Evolutionary conservation across 2,888 invertebrate species (phyloP).

Genomic region (Leptogaster cylindrica): DNA sequence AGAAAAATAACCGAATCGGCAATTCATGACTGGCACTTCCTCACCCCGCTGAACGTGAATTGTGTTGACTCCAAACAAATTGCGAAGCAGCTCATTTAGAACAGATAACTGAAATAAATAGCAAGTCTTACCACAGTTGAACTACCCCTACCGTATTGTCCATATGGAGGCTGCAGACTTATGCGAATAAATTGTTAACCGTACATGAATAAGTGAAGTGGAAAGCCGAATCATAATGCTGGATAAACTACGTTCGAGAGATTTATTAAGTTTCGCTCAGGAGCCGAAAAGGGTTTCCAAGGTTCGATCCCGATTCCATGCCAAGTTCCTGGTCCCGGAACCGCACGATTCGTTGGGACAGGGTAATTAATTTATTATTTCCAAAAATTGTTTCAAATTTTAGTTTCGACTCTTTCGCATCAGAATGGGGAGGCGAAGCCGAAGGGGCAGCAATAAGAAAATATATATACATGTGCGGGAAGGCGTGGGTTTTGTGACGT

Average conservation of each 20-base stretch:
- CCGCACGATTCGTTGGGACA: conserved; percentile 10
- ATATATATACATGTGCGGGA: background rate
- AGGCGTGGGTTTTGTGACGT: conserved; percentile 32
- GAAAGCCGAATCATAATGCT: conserved; percentile 41
- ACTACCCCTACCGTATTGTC: background rate
- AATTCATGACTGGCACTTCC: conserved; percentile 25
- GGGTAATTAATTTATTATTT: conserved; percentile 44
- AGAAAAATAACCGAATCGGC: conserved; percentile 37
- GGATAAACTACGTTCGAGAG: conserved; percentile 38
- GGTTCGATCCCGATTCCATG: background rate
- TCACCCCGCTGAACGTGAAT: background rate
- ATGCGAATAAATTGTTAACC: conserved; percentile 37
- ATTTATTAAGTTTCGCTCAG: conserved; percentile 41
- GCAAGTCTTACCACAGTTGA: background rate
- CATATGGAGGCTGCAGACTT: conserved; percentile 10
- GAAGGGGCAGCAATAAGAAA: background rate
- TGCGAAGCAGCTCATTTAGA: conserved; percentile 13
- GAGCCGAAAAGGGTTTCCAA: conserved; percentile 9
- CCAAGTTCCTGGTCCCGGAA: background rate
- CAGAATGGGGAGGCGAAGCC: background rate
- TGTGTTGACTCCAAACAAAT: background rate
- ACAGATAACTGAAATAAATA: background rate
- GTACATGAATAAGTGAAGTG: conserved; percentile 44
- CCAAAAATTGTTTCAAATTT: conserved; percentile 41
- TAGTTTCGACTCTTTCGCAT: conserved; percentile 24